Evolutionary conservation across 2,113 vertebrate species (phyloP), one percentile per base, ranked within the genome.

Genomic region (Oryzias javanicus): DNA sequence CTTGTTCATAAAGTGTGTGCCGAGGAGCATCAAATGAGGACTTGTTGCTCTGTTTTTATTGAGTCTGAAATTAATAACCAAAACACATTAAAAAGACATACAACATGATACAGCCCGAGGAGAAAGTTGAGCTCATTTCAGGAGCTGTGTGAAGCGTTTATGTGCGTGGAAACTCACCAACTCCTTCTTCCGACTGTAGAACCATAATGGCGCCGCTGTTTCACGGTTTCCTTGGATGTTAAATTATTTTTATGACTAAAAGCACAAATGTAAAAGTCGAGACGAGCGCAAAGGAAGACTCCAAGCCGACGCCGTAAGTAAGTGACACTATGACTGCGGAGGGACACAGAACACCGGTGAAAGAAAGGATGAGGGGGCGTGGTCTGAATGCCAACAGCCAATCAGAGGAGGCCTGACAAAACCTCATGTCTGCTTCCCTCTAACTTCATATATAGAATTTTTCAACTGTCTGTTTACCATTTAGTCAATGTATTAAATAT

Each of bases 141-240:
- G 50, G 60, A 22, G 22, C 72, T 77, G 64, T 60, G 16, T n/a
- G 44, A 10, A 79, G 70, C 80, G 15, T 27, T 15, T 14, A 3
- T 17, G 42, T 76, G 59, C 70, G 19, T 24, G 42, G 14, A 25
- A 73, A 90, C 89, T 89, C 35, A 90, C 89, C 89, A 40, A 90
- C 89, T 74, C 82, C 89, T 72, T 89, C 87, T 47, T 89, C 89
- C 12, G 87, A 86, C 82, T 89, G 87, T 27, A 88, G 45, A 46
- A 89, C 88, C 88, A 89, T 89, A 17, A 55, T 42, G 8, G 22
- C 2, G 18, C 22, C 18, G 45, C 20, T 46, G 51, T 8, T 7
- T 1, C 2, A 42, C 24, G 20, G 16, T 4, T 17, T 3, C 0
- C 29, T 1, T 1, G 14, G 22, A 1, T 4, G 4, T 2, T 14